A percentile compares a stretch with the other conserved stretches of the same genome.
Conservation (phyloP, 2,113 vertebrate species). For the Podarcis muralis region DNA sequence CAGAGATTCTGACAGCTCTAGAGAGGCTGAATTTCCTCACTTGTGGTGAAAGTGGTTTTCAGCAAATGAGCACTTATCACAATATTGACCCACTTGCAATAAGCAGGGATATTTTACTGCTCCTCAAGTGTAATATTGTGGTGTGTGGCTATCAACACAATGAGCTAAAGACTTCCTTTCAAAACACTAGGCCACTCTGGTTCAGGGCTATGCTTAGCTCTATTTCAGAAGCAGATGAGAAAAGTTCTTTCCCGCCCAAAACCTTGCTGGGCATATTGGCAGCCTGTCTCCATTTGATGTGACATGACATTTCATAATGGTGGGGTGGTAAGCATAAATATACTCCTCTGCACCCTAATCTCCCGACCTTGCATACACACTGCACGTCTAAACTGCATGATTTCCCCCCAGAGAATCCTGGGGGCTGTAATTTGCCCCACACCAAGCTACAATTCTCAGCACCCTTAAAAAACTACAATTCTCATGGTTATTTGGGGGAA, state of each 20-base stretch:
- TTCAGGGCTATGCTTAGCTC: not conserved
- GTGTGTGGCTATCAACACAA: slow-evolving; percentile 40
- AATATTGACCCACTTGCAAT: slow-evolving; percentile 42
- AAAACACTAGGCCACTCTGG: slow-evolving; percentile 12
- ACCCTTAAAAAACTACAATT: no score
- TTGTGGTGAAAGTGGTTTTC: slow-evolving; percentile 43
- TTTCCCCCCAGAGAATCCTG: no score
- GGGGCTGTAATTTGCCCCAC: no score
- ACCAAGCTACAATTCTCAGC: no score
- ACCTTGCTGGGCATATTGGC: not conserved
- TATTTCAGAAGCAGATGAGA: not conserved
- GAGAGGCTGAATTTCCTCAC: slow-evolving; percentile 34
- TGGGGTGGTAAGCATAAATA: not conserved
- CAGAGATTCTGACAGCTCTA: slow-evolving; percentile 32
- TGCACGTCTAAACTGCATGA: no score
- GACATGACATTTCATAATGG: not conserved
- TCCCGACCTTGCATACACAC: no score
- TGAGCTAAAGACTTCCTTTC: slow-evolving; percentile 38
- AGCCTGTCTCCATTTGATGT: not conserved
- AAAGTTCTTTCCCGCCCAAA: not conserved
- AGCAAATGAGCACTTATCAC: slow-evolving; percentile 43
- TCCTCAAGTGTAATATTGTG: slow-evolving; percentile 45
- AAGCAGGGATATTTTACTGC: slow-evolving; percentile 39
- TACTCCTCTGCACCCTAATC: not conserved
- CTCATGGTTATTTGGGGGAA: no score